Conservation (phyloP, 2,888 invertebrate genomes). For the Drepana falcataria region DNA sequence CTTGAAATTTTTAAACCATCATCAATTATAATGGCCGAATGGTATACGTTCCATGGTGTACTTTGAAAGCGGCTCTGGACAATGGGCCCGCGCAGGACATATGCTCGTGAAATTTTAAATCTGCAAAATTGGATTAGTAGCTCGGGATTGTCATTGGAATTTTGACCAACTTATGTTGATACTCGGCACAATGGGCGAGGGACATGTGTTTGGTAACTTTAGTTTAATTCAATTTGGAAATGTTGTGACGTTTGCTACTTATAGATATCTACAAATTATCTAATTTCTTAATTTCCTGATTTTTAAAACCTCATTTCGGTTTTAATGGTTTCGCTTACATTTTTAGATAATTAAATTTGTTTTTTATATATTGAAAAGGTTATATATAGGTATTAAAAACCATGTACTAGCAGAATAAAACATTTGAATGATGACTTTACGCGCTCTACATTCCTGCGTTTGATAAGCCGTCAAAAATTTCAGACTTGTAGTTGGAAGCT, state of each 20-base stretch:
- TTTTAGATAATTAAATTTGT: too few relatives aligned
- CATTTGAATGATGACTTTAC: too few relatives aligned
- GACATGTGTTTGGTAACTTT: slow-evolving; percentile 41
- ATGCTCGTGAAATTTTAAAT: slow-evolving; percentile 52
- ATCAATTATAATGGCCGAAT: slow-evolving; percentile 56
- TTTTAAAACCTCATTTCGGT: too few relatives aligned
- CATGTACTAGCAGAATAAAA: too few relatives aligned
- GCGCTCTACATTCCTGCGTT: too few relatives aligned
- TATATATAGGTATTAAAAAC: too few relatives aligned
- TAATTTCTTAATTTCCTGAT: slow-evolving; percentile 9
- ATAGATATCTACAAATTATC: neutral
- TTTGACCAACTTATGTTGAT: slow-evolving; percentile 57
- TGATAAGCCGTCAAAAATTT: too few relatives aligned
- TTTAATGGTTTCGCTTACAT: too few relatives aligned
- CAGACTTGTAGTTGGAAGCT: too few relatives aligned
- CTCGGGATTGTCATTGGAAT: slow-evolving; percentile 41
- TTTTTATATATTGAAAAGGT: too few relatives aligned
- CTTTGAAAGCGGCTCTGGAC: slow-evolving; percentile 52
- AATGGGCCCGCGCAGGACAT: slow-evolving; percentile 58
- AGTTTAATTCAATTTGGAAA: slow-evolving; percentile 49
- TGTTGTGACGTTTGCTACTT: slow-evolving; percentile 50
- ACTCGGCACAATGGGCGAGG: slow-evolving; percentile 37
- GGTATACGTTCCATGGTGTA: slow-evolving; percentile 32
- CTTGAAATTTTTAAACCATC: slow-evolving; percentile 55
- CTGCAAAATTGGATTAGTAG: slow-evolving; percentile 70